Evolutionary conservation across 2,113 vertebrate genomes (phyloP).

Genomic region (Hypocryptadius cinnamomeus): DNA sequence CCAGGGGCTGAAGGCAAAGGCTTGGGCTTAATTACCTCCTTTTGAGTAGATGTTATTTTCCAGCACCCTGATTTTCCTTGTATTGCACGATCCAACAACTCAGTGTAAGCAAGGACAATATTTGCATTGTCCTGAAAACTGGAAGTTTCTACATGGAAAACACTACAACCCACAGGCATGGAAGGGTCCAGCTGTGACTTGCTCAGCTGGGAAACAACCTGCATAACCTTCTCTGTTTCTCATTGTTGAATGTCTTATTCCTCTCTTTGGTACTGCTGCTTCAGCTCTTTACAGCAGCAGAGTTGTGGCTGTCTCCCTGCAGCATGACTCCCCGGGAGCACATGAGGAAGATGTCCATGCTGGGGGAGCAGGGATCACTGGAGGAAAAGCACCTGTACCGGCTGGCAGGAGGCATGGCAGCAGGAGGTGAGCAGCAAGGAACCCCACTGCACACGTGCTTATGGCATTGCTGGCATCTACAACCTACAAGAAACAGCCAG

Average conservation of each 20-base stretch:
- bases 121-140: background rate
- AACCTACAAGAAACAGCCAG: background rate
- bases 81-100: background rate
- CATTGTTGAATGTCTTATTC: background rate
- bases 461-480: background rate
- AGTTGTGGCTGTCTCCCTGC: background rate
- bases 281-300: background rate
- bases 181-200: background rate
- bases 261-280: background rate
- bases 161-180: background rate
- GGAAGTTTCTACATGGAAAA: background rate
- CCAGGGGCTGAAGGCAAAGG: background rate
- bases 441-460: background rate
- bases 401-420: slow-evolving; percentile 80
- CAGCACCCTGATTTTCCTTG: background rate
- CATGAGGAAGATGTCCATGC: slow-evolving; percentile 79
- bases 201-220: background rate
- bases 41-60: background rate
- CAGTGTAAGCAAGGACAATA: background rate
- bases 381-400: slow-evolving; percentile 86
- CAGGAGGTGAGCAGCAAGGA: slow-evolving; percentile 75
- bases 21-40: background rate
- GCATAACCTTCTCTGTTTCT: background rate
- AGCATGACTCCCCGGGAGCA: slow-evolving; percentile 86
- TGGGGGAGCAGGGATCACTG: slow-evolving; percentile 77